Evolutionary conservation across 1,140 invertebrate genomes (phyloP), one percentile per base, ranked within the genome.

Genomic region (Samia ricini): DNA sequence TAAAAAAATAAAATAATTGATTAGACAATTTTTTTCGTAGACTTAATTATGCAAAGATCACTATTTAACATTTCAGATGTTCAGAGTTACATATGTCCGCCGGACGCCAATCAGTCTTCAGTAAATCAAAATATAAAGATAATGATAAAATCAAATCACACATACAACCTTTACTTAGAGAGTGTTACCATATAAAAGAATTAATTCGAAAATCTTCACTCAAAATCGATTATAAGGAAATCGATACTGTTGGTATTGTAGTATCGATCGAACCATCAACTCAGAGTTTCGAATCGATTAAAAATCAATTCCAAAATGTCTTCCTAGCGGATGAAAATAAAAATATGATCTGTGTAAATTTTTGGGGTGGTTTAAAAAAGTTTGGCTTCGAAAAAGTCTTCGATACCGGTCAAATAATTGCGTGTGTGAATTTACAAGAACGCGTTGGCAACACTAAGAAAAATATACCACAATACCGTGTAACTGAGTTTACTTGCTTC

Each of bases 351-450:
- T 92, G 92, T 42, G 78, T 95, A 42, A 92, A 93, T 69, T 94
- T 95, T 70, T 93, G 92, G 91, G 92, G 93, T 29, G 92, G 93
- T 0, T 70, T 94, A 18, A 85, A 91, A 61, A 89, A 91, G 22
- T 93, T 92, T 74, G 93, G 93, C 1, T 93, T 92, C 59, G 81
- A 93, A 60, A 93, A 93, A 63, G 88, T 93, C 42, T 68, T 94
- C 15, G 89, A 91, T 18, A 80, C 85, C 5, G 93, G 93, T 1
- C 89, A 93, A 62, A 63, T 92, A n/a, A 65, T 95, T 0, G 88
- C 92, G 1, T 92, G 92, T 64, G 85, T 83, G 4, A 95, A 95
- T 92, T 90, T 95, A 42, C 93, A 94, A 71, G 83, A 81, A 33
- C 64, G 89, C 21, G 67, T 76, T 76, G 85, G 88, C 64, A 88